Conservation (phyloP, 2,888 invertebrate genomes). For the Netelia fuscicornis region DNA sequence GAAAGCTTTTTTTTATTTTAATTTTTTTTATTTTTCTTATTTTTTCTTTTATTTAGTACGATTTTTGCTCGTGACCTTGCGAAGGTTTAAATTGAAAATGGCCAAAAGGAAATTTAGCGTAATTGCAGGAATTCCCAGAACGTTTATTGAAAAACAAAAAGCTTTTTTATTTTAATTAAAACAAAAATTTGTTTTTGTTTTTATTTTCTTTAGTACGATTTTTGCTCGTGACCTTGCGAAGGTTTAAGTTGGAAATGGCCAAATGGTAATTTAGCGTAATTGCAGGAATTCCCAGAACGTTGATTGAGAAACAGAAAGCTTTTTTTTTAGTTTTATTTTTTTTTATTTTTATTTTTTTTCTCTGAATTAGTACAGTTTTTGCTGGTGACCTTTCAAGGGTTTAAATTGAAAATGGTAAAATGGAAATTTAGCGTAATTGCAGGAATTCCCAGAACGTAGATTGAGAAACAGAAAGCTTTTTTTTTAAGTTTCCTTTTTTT, state of each 20-base stretch:
- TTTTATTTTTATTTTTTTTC: neutral
- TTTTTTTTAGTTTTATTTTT: neutral
- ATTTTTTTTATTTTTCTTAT: neutral
- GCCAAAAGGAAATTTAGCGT: neutral
- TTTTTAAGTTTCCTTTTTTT: neutral
- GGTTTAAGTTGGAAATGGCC: neutral
- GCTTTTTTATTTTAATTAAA: neutral
- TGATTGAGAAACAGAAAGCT: slow-evolving; percentile 3
- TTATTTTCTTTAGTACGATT: neutral
- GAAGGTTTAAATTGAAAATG: neutral
- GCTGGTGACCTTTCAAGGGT: neutral
- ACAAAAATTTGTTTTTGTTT: neutral
- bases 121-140: neutral
- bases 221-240: neutral
- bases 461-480: slow-evolving; percentile 14
- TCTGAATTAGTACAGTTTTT: neutral
- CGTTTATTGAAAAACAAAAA: slow-evolving; percentile 10
- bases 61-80: neutral
- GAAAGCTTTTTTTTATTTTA: neutral
- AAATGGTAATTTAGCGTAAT: neutral
- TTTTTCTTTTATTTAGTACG: neutral
- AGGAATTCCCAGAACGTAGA: neutral
- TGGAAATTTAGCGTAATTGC: neutral
- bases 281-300: neutral
- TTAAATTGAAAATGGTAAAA: neutral